Evolutionary conservation across 2,888 invertebrate genomes (phyloP), one percentile per base, ranked within the genome.

Genomic region (Pemphredon lugubris): DNA sequence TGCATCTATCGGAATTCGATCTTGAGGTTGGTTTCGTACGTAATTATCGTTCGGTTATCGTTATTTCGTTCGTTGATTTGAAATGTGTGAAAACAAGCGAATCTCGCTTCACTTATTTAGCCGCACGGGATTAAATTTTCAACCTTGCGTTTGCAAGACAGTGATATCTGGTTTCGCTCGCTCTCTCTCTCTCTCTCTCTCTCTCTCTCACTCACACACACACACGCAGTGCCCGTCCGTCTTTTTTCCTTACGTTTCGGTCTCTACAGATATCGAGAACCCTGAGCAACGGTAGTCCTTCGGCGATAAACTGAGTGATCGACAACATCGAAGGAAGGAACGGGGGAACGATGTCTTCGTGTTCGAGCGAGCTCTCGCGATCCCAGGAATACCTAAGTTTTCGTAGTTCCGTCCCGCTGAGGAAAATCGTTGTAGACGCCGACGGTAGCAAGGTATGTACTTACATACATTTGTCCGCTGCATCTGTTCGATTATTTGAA

Each of bases 381-480:
- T 95, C 94, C 7, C 93, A 92, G 82, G 96, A 96, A 90, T 96
- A 96, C 90, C 90, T 94, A 54, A 95, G 95, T 89, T 96, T 95
- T 88, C 92, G 95, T 75, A 94, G 95, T 85, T 94, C 93, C 81
- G 92, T 96, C 65, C 95, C 96, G 2, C 90, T 95, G 40, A 91
- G 94, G 82, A 94, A 94, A 91, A 93, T 96, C 68, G 93, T 94
- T 51, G 96, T 97, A 26, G 97, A 97, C 90, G 92, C 94, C 42
- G 94, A 96, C 87, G 92, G 93, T 58, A 92, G 93, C 51, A 96
- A 96, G 93, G 95, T 95, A 91, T 91, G 9, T 16, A 4, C 2
- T 14, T 30, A 3, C 2, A n/a, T n/a, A n/a, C n/a, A n/a, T n/a
- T n/a, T n/a, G n/a, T n/a, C n/a, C n/a, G n/a, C n/a, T n/a, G n/a